Base-by-base conservation (phyloP, 2,797 vertebrate species). In the Anguilla obscura region DNA sequence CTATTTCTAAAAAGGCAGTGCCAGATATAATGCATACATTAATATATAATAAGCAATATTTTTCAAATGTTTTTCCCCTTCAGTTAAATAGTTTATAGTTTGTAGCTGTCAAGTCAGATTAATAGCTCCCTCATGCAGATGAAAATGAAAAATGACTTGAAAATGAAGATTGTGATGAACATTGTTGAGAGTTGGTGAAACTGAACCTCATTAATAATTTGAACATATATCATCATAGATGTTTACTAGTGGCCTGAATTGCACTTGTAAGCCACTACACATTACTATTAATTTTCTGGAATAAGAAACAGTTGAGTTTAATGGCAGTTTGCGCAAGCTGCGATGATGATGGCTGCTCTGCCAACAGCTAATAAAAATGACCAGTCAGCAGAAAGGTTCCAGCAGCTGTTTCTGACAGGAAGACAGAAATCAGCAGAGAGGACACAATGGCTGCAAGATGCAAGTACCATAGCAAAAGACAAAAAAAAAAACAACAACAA, bases 331-430 rank as follows among this genome's bases (percentile, higher is more conserved):
- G 16, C 33, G 4, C 33, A 16, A 79, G 74, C 36, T 36, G 33
- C 7, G 14, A 16, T 79, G 33, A 24, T 79, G 74, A 79, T 14
- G 36, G 33, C 33, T 79, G 74, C 33, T 6, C 74, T 45, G 74
- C 74, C 36, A 79, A 45, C 74, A 45, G 74, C 74, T 79, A 79
- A 79, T 40, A 40, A 79, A 79, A 45, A 79, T 40, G 74, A 45
- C 16, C 36, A 79, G 36, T 79, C 74, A 40, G 74, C 74, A 79
- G 74, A 79, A 79, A 40, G 36, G 74, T 18, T 79, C 74, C 74
- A 79, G 74, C 74, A 79, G 74, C 33, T 79, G 74, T 7, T 79
- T 40, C 36, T 79, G 74, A 79, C 74, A 79, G 14, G 74, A 79
- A 24, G 45, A 24, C 24, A 9, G 14, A n/a, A 7, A 21, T 45